These are phyloP conservation scores for Cyclophora punctaria DNA, from an alignment of 2,888 invertebrate species.

Conservation along the genomic window DNA sequence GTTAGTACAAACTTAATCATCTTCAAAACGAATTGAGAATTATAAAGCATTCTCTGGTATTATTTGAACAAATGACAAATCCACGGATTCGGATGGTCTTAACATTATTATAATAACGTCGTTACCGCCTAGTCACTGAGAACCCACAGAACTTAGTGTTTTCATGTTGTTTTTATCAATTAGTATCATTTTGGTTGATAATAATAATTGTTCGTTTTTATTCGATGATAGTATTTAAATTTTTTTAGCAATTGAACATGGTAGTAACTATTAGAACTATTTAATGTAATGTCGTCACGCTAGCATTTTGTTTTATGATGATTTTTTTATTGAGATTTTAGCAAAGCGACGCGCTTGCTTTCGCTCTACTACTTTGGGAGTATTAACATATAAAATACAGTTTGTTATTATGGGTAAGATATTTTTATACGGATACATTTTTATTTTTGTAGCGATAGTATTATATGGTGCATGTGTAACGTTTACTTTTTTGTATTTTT, in stretches of 20 bases:
- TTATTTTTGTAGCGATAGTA: slow-evolving; percentile 70
- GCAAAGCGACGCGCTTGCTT: slow-evolving; percentile 24
- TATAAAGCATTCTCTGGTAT: slow-evolving; percentile 54
- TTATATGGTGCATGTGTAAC: slow-evolving; percentile 71
- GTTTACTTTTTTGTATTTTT: slow-evolving; percentile 49
- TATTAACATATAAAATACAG: slow-evolving; percentile 69
- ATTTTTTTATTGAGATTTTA: slow-evolving; percentile 53
- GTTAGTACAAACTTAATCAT: slow-evolving; percentile 33
- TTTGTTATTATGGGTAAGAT: slow-evolving; percentile 72
- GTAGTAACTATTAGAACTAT: slow-evolving; percentile 71
- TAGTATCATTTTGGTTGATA: slow-evolving; percentile 66
- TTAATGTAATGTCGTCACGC: slow-evolving; percentile 64
- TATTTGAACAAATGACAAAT: slow-evolving; percentile 25
- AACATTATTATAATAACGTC: slow-evolving; percentile 41
- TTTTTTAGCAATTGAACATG: slow-evolving; percentile 51
- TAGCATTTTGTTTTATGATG: slow-evolving; percentile 55
- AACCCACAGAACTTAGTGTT: slow-evolving; percentile 61
- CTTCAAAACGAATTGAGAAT: slow-evolving; percentile 49
- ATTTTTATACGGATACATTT: slow-evolving; percentile 65
- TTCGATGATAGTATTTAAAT: slow-evolving; percentile 59
- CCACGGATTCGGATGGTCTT: slow-evolving; percentile 36
- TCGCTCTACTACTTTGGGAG: slow-evolving; percentile 51
- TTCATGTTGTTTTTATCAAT: slow-evolving; percentile 54
- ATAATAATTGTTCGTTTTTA: slow-evolving; percentile 64
- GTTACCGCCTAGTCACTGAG: slow-evolving; percentile 75